Conservation (phyloP, 37 sponge, comb jelly and placozoan species). For the Ephydatia muelleri region DNA sequence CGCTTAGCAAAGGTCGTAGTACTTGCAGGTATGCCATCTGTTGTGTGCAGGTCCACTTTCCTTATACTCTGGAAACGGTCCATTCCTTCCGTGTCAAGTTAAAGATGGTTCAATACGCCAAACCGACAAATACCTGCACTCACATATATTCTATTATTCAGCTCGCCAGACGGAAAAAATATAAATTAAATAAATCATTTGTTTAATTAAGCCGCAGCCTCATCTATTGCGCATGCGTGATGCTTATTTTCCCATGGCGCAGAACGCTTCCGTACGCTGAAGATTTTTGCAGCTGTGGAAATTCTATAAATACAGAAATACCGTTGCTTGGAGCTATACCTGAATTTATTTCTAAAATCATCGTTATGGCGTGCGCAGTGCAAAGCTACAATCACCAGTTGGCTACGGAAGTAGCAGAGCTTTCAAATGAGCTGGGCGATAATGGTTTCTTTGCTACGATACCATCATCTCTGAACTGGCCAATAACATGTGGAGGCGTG, state of each 20-base stretch:
- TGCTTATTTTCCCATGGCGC: neutral
- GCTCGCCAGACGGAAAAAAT: too few species aligned
- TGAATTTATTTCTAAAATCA: neutral
- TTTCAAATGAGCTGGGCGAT: neutral
- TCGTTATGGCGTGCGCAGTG: constrained; percentile 15
- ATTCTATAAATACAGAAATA: neutral
- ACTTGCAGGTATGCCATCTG: neutral
- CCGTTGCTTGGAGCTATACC: neutral
- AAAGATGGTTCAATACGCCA: too few species aligned
- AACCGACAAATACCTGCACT: too few species aligned
- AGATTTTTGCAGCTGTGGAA: neutral
- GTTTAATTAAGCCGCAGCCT: too few species aligned
- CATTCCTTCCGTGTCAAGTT: too few species aligned
- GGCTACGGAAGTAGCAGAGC: neutral
- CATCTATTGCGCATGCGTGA: neutral
- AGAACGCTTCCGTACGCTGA: neutral
- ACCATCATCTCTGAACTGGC: neutral
- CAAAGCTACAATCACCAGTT: constrained; percentile 18
- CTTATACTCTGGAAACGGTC: too few species aligned
- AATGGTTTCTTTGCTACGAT: neutral
- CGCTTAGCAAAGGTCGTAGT: neutral
- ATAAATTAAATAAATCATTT: neutral
- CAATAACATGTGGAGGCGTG: neutral
- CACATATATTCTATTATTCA: too few species aligned
- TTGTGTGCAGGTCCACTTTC: neutral